Percentiles rank a stretch among this genome's conserved stretches.
Conservation (phyloP, 1,140 invertebrate genomes). For the Mycetomoellerius zeteki region DNA sequence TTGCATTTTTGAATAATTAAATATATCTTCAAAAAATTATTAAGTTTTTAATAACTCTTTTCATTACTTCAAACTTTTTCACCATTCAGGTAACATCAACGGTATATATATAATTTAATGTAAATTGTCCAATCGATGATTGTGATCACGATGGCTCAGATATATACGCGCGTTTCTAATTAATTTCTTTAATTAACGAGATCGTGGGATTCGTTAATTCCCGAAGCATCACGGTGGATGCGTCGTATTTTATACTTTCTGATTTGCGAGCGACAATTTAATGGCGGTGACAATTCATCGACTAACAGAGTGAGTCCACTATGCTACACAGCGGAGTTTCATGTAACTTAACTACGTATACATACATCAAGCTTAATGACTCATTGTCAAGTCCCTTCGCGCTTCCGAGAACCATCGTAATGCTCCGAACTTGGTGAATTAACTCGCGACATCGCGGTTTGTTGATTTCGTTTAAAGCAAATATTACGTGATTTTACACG, state of each 20-base stretch:
- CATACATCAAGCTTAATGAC: conserved; percentile 48
- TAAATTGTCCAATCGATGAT: conserved; percentile 13
- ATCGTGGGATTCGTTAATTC: background rate
- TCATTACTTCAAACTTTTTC: background rate
- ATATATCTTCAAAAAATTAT: background rate
- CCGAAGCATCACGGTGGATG: background rate
- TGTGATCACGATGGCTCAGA: background rate
- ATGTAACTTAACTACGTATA: conserved; percentile 30
- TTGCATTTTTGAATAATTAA: background rate
- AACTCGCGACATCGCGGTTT: conserved; percentile 16
- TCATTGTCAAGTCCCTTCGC: conserved; percentile 47
- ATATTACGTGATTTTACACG: conserved; percentile 9
- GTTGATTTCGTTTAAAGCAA: conserved; percentile 14
- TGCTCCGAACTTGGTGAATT: conserved; percentile 30
- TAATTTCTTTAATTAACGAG: conserved; percentile 6
- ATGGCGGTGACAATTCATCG: conserved; percentile 13
- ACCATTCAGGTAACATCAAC: background rate
- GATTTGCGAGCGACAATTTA: conserved; percentile 27
- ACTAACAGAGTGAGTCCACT: conserved; percentile 2
- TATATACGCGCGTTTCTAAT: conserved; percentile 12
- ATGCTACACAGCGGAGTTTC: background rate
- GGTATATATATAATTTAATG: background rate
- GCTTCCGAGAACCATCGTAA: conserved; percentile 17
- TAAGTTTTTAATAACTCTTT: background rate
- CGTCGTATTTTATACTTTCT: conserved; percentile 5